Evolutionary conservation across 2,888 invertebrate species (phyloP), one percentile per base, ranked within the genome.

Genomic region (Drosophila acutilabella): DNA sequence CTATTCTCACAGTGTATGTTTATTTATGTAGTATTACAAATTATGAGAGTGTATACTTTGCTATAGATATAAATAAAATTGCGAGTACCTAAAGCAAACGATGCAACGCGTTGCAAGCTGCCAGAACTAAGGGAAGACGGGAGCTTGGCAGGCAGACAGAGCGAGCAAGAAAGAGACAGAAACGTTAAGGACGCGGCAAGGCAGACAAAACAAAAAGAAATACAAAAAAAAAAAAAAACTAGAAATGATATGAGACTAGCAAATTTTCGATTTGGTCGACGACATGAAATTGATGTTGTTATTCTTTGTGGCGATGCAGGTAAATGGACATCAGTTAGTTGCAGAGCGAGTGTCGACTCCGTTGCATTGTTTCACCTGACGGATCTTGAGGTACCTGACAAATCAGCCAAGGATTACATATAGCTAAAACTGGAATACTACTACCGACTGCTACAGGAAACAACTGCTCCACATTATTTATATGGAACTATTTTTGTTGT

Each of bases 11-110:
- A 52, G 40, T 36, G 36, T 26, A 13, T 50, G 50, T 36, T 41
- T 42, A 71, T 36, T 58, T 45, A 47, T 26, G 42, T 53, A 13
- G 20, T 10, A 40, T 14, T 23, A 23, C 33, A 16, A 48, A 56
- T 56, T 44, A 56, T 48, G 62, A 13, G 44, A 36, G 56, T 36
- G 16, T 48, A 26, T 14, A 54, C 57, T 50, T 50, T 64, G 16
- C 20, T n/a, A 33, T 26, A 23, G 59, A 48, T 74, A 74, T 77
- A 74, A 74, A 74, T 74, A 74, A 72, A 61, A 72, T 58, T 71
- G n/a, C 11, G 14, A 18, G 38, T 48, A 13, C 38, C 36, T 51
- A 23, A 52, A 30, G 30, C 50, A 26, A 50, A 36, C 18, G 38
- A 16, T 2, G 50, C 18, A 13, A 16, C 16, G 23, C 16, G 23